Evolutionary conservation across 1,140 invertebrate species (phyloP).

Genomic region (Drosophila cardini): DNA sequence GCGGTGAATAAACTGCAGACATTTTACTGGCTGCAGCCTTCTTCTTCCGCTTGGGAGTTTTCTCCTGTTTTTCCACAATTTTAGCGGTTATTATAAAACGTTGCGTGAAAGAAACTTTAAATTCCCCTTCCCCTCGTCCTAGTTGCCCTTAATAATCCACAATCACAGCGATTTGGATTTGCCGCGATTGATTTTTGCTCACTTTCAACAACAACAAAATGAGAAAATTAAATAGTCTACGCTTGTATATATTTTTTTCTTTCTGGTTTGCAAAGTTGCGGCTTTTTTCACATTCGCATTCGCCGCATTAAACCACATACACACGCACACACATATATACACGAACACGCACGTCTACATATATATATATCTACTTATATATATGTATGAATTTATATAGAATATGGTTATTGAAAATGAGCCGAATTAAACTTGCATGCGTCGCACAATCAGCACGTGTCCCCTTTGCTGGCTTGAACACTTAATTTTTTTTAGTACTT

Average conservation of each 20-base stretch:
- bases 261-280: conserved; percentile 62
- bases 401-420: conserved; percentile 30
- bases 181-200: neutral
- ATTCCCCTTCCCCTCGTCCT: conserved; percentile 10
- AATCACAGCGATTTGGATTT: conserved; percentile 16
- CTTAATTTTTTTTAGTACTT: conserved; percentile 26
- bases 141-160: too few relatives aligned
- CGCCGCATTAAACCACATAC: conserved; percentile 42
- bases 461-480: conserved; percentile 8
- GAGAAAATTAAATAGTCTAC: conserved; percentile 32
- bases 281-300: conserved; percentile 63
- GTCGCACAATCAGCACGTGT: conserved; percentile 12
- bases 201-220: conserved; percentile 18
- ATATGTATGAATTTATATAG: conserved; percentile 23
- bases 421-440: conserved; percentile 7
- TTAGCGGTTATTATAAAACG: conserved; percentile 82
- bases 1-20: conserved; percentile 86
- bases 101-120: conserved; percentile 55
- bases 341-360: conserved; percentile 11
- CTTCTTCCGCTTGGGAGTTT: conserved; percentile 85
- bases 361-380: conserved; percentile 27
- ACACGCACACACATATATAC: conserved; percentile 34
- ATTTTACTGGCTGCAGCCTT: conserved; percentile 85
- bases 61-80: conserved; percentile 85
- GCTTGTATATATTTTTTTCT: neutral